These are phyloP conservation scores for Coptotermes formosanus DNA, from an alignment of 1,140 invertebrate genomes.

Conservation along the genomic window DNA sequence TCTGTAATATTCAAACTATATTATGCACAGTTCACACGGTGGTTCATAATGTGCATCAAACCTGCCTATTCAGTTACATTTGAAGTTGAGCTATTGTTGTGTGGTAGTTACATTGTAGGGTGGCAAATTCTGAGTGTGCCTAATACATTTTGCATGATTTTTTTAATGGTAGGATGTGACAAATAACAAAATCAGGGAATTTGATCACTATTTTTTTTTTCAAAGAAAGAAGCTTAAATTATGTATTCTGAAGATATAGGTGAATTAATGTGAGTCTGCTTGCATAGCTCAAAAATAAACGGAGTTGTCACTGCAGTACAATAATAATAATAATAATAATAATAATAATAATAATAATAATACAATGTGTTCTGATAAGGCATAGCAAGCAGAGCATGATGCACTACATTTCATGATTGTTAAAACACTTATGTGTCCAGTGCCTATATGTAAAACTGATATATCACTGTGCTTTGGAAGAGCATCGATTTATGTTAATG, in stretches of 20 bases:
- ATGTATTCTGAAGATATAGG: not conserved
- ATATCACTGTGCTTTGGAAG: constrained; percentile 20
- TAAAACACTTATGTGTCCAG: constrained; percentile 26
- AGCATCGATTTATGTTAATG: constrained; percentile 28
- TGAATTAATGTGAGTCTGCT: constrained; percentile 23
- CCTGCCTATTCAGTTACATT: not conserved
- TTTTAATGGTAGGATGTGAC: constrained; percentile 22
- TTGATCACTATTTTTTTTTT: constrained; percentile 28
- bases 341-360: constrained; percentile 23
- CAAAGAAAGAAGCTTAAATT: constrained; percentile 15
- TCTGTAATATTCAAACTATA: not conserved
- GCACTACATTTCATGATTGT: constrained; percentile 15
- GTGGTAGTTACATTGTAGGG: not conserved
- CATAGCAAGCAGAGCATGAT: constrained; percentile 18
- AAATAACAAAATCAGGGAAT: constrained; percentile 29
- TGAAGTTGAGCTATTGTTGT: not conserved
- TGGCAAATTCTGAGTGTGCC: constrained; percentile 28
- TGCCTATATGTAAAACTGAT: constrained; percentile 27
- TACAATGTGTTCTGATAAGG: constrained; percentile 25
- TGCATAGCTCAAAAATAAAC: constrained; percentile 30
- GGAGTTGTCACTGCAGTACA: constrained; percentile 24
- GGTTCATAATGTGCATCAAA: not conserved
- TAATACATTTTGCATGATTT: constrained; percentile 28
- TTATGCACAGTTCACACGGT: not conserved
- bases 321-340: constrained; percentile 21